Percentiles rank a stretch among this genome's conserved stretches.
Evolutionary conservation across 2,797 vertebrate genomes (phyloP).

Genomic region (Eutrigla gurnardus): DNA sequence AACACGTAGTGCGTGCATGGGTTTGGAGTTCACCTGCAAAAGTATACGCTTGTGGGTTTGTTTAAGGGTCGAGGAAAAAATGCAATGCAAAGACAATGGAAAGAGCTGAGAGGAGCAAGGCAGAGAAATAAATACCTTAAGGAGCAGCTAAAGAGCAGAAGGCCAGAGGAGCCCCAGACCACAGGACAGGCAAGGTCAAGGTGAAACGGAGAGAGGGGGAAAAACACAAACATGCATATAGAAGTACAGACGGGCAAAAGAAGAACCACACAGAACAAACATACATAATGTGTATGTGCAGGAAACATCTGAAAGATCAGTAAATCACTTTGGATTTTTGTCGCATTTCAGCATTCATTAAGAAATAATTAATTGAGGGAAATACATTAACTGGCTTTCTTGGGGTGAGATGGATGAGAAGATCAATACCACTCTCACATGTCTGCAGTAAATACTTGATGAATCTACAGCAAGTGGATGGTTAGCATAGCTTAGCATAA

Average conservation of each 20-base stretch:
- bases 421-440: background rate
- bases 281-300: conserved; percentile 17
- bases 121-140: conserved; percentile 83
- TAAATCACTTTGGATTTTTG: background rate
- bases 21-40: background rate
- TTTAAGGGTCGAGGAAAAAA: conserved; percentile 16
- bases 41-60: background rate
- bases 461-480: background rate
- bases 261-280: conserved; percentile 44
- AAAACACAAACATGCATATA: conserved; percentile 60
- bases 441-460: background rate
- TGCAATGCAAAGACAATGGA: conserved; percentile 24
- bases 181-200: conserved; percentile 69
- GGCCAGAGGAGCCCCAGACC: conserved; percentile 69
- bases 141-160: conserved; percentile 84
- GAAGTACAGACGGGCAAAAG: conserved; percentile 48
- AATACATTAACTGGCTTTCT: background rate
- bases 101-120: conserved; percentile 21
- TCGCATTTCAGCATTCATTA: background rate
- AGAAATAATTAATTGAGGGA: background rate
- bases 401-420: background rate
- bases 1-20: background rate
- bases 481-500: background rate
- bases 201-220: conserved; percentile 47
- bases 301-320: conserved; percentile 11